A percentile compares a stretch with the other conserved stretches of the same genome.
Conservation (phyloP, 2,797 vertebrate species). For the Girardinus metallicus region DNA sequence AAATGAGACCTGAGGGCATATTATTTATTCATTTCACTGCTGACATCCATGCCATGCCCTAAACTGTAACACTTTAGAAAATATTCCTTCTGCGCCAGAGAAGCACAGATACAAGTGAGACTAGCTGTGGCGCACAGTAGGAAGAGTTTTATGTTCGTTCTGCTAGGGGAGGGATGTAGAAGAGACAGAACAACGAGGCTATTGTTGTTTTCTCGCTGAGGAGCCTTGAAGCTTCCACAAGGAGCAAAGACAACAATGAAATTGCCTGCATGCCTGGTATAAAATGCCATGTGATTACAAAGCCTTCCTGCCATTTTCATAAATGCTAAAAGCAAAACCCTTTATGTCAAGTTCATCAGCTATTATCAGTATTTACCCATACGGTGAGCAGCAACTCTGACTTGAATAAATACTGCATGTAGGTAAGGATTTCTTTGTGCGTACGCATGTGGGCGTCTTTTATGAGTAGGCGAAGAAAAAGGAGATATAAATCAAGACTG, state of each 20-base stretch:
- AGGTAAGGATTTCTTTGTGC: constrained; percentile 25
- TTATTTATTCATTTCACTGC: constrained; percentile 79
- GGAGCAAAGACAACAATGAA: constrained; percentile 58
- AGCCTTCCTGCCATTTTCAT: constrained; percentile 43
- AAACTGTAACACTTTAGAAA: constrained; percentile 77
- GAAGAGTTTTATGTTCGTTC: constrained; percentile 62
- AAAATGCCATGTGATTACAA: constrained; percentile 68
- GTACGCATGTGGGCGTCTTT: constrained; percentile 36
- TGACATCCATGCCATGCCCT: constrained; percentile 76
- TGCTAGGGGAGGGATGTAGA: constrained; percentile 58
- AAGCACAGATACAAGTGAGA: constrained; percentile 48
- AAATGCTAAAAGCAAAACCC: constrained; percentile 45
- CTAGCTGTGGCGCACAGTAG: constrained; percentile 40
- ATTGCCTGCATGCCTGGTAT: constrained; percentile 50
- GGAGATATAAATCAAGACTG: constrained; percentile 39
- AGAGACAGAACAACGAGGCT: constrained; percentile 58
- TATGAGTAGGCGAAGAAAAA: constrained; percentile 46
- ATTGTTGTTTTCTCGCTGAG: constrained; percentile 63
- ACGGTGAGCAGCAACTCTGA: constrained; percentile 38
- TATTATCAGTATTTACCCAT: constrained; percentile 61
- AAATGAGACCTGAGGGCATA: constrained; percentile 74
- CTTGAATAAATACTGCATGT: constrained; percentile 30
- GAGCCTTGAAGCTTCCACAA: constrained; percentile 59
- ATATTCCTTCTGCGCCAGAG: constrained; percentile 69
- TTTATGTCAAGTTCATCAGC: constrained; percentile 45